Evolutionary conservation across 92 coral and sea anemone species (phyloP).

Genomic region (Muricea muricata): DNA sequence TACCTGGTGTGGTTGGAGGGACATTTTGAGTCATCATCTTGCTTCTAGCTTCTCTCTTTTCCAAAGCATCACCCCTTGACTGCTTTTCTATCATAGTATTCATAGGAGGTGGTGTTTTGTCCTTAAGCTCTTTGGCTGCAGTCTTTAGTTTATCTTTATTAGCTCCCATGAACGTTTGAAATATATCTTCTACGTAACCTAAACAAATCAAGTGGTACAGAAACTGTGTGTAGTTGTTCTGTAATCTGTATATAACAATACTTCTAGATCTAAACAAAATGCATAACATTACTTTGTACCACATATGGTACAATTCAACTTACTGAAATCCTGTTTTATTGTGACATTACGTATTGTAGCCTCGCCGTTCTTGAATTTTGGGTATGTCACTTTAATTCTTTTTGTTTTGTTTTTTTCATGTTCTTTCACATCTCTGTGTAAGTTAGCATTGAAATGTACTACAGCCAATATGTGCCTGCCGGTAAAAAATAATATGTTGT

Average conservation of each 20-base stretch:
- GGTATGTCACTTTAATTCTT: constrained; percentile 19
- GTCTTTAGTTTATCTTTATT: constrained; percentile 13
- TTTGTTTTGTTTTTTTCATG: constrained; percentile 33
- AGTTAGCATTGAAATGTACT: constrained; percentile 27
- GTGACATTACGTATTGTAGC: constrained; percentile 26
- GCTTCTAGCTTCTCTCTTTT: constrained; percentile 41
- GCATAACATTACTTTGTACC: background rate
- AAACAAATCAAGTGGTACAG: too few species aligned
- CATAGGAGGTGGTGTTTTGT: constrained; percentile 49
- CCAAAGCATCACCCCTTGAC: constrained; percentile 49
- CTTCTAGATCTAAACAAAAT: background rate
- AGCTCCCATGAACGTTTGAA: constrained; percentile 29
- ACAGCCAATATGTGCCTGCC: constrained; percentile 51
- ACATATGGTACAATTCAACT: background rate
- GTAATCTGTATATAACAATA: background rate
- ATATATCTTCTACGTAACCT: background rate
- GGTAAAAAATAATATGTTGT: background rate
- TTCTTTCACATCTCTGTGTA: constrained; percentile 11
- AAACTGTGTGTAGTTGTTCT: background rate
- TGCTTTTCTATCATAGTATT: constrained; percentile 54
- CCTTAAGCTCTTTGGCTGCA: constrained; percentile 33
- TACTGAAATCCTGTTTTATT: background rate
- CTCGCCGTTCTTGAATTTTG: constrained; percentile 60
- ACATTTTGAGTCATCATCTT: constrained; percentile 45
- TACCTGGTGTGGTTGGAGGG: constrained; percentile 53